A percentile compares a stretch with the other conserved stretches of the same genome.
Evolutionary conservation across 2,113 vertebrate species (phyloP).

Genomic region (Chinchilla lanigera): DNA sequence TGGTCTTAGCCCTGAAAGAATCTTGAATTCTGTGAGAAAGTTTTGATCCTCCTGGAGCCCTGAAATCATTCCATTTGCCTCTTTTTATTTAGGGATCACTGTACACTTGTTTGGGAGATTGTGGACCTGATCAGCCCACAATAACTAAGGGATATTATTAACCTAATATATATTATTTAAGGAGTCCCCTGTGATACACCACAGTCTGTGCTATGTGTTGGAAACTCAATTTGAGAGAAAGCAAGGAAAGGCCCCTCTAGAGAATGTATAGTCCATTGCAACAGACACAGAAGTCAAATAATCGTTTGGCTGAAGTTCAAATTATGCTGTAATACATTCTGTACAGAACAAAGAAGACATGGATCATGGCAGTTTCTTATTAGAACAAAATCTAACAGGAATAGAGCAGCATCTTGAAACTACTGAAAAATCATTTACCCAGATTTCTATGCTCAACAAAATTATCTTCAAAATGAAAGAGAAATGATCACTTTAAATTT

Average conservation of each 20-base stretch:
- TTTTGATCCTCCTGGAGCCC: too few species aligned
- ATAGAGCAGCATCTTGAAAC: neutral
- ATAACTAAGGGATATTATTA: too few species aligned
- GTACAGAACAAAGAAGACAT: neutral
- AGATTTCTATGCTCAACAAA: neutral
- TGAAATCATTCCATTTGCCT: too few species aligned
- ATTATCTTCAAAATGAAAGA: neutral
- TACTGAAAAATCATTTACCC: neutral
- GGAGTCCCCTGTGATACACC: neutral
- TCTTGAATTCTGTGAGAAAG: too few species aligned
- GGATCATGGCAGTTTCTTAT: neutral
- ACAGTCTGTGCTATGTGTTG: neutral
- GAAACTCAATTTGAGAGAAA: neutral
- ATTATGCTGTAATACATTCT: neutral
- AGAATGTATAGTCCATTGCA: neutral
- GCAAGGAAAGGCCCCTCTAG: rapidly evolving
- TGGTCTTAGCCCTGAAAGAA: too few species aligned
- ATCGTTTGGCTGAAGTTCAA: neutral
- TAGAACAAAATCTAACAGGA: neutral
- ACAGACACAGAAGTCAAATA: neutral
- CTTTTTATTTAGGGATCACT: too few species aligned
- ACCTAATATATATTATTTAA: too few species aligned
- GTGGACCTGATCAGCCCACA: too few species aligned
- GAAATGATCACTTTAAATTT: neutral
- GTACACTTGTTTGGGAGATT: too few species aligned